phyloP scores from a whole-genome alignment of 2,888 invertebrate genomes.

The Lamproptera curius region DNA sequence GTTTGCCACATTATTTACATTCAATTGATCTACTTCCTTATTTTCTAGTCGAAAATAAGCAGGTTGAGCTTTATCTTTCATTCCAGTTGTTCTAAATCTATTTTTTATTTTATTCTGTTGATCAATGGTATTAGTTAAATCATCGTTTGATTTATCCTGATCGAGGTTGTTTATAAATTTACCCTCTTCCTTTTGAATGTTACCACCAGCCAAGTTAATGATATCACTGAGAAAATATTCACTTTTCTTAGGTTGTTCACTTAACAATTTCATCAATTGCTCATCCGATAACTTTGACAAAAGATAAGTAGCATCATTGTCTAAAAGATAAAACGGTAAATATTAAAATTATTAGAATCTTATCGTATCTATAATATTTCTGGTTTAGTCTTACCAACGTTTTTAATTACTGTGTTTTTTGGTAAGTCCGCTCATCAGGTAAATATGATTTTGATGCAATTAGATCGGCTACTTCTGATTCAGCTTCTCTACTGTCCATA shows the following conservation, averaged over 20 bases:
- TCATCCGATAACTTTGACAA: conserved; percentile 61
- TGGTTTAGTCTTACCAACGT: conserved; percentile 45
- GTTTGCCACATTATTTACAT: conserved; percentile 40
- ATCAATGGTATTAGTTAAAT: conserved; percentile 21
- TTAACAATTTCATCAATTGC: conserved; percentile 54
- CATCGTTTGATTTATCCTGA: conserved; percentile 15
- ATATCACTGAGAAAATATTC: conserved; percentile 53
- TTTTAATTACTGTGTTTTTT: conserved; percentile 41
- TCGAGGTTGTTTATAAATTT: conserved; percentile 19
- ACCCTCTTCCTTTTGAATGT: conserved; percentile 26
- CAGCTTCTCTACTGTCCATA: conserved; percentile 35
- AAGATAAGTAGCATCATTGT: conserved; percentile 51
- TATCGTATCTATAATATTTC: too few relatives aligned
- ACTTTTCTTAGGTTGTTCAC: conserved; percentile 47
- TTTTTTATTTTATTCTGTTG: conserved; percentile 23
- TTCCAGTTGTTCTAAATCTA: conserved; percentile 28
- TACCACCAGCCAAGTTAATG: conserved; percentile 38
- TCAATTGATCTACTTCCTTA: conserved; percentile 46
- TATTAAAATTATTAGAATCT: too few relatives aligned
- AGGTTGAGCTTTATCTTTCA: conserved; percentile 29
- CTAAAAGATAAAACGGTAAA: conserved; percentile 32
- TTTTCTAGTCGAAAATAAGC: conserved; percentile 54
- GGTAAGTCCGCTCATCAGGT: conserved; percentile 51
- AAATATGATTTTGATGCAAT: conserved; percentile 51
- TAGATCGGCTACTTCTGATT: conserved; percentile 46